Evolutionary conservation across 2,888 invertebrate genomes (phyloP), one percentile per base, ranked within the genome.

Genomic region (Gymnosoma rotundatum): DNA sequence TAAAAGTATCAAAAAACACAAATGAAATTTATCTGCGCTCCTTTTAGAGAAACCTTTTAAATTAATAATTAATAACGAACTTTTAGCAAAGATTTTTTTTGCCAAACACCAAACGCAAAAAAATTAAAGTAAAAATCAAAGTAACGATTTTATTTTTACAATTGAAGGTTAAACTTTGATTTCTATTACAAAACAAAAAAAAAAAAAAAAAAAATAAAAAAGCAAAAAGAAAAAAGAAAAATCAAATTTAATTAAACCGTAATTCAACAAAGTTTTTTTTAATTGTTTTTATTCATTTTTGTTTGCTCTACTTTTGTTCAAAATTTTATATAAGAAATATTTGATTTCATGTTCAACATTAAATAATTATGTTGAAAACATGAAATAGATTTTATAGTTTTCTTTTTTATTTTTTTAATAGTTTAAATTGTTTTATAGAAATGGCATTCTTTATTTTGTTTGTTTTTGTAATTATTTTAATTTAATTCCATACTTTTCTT

Each of bases 161-260:
- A 81, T 76, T 82, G 69, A 82, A 82, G 81, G 75, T 76, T 76
- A 82, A 64, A 66, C 50, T 75, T n/a, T 69, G 61, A 73, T 80
- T 70, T 78, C 21, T 78, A 64, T 42, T 42, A 42, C 32, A 9
- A 69, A 58, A 56, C 45, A 54, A 32, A 48, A 25, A 48, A 14
- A 69, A 50, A 56, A 61, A 54, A 42, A 48, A 25, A 69, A 45
- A 73, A 16, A 45, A 20, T 5, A 18, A n/a, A 69, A 32, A 61
- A 63, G 32, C 20, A 58, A 56, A 61, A 54, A 42, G 21, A 25
- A 73, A 16, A 45, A 20, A 9, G 20, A n/a, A 69, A 32, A 61
- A 32, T 7, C 6, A 0, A 63, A 32, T 32, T 42, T 21, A 38
- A 61, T 64, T 18, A 45, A 64, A 64, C 56, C 45, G 20, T 18